These are phyloP conservation scores for Lithophane semibrunnea DNA, from an alignment of 2,888 invertebrate species.

Conservation along the genomic window DNA sequence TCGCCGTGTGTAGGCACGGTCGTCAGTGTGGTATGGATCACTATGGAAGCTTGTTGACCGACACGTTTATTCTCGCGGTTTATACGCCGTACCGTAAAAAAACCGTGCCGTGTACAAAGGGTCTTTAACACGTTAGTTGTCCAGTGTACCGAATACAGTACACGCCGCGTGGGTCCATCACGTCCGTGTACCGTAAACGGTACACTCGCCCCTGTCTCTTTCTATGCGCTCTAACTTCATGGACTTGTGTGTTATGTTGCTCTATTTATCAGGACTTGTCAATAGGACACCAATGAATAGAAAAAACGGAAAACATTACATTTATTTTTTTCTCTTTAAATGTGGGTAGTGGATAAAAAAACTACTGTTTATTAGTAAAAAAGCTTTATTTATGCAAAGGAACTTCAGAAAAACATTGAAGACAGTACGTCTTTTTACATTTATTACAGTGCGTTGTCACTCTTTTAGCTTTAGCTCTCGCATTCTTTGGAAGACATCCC, in stretches of 20 bases:
- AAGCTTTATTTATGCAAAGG: conserved; percentile 8
- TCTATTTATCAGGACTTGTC: conserved; percentile 12
- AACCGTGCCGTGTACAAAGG: no score
- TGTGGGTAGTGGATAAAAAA: background rate
- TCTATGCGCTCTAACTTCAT: no score
- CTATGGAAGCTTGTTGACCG: no score
- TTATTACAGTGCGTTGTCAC: conserved; percentile 9
- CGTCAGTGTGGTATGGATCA: no score
- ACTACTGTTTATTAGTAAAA: conserved; percentile 1
- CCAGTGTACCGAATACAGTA: background rate
- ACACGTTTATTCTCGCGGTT: no score
- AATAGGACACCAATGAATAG: background rate
- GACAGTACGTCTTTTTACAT: conserved; percentile 12
- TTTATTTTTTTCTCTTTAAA: background rate
- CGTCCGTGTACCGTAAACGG: no score
- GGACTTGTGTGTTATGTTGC: no score
- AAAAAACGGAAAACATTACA: background rate
- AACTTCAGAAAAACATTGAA: conserved; percentile 2
- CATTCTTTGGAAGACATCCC: background rate
- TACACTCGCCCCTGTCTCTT: no score
- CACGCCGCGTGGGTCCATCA: background rate
- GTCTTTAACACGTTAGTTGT: background rate
- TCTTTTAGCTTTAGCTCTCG: conserved; percentile 10
- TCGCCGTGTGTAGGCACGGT: no score
- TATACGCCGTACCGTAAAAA: no score